Evolutionary conservation across 2,888 invertebrate genomes (phyloP), one percentile per base, ranked within the genome.

Genomic region (Dysmachus trigonus): DNA sequence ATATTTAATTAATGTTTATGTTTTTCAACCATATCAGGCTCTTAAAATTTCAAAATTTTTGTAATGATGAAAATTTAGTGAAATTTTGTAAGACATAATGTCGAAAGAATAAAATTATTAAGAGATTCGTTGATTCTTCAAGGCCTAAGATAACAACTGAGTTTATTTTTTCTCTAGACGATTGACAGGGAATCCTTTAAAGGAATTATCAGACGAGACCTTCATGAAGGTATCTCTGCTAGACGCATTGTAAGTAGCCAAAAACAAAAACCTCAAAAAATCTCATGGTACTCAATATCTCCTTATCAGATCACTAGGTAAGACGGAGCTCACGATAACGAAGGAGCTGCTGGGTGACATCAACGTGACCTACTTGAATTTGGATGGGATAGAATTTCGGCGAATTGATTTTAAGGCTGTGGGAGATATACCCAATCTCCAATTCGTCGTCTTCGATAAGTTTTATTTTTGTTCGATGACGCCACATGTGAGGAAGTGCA

Each of bases 401-500:
- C 53, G 62, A 13, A 93, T 94, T 10, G 92, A 94, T 81, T 92
- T 93, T 71, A 90, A 91, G 31, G 92, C 93, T 38, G 93, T 95
- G 86, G 90, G 92, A 47, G 88, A 89, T 2, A 91, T 94, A 86
- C 88, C 88, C 4, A 91, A 92, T 13, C 90, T 95, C 30, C 92
- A 93, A 86, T 93, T 93, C 86, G 92, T 95, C 90, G 93, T 94
- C 88, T 95, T 95, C 88, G 93, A 94, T 88, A 93, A 93, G 73
- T 95, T 95, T 89, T 93, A 93, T 88, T 95, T 94, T 89, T 95
- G 95, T 89, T 93, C 93, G 2, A 94, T 93, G 90, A 94, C 94
- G 0, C 94, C 94, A 0, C 91, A 92, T 62, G 94, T 94, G 6
- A 91, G 92, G 81, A 92, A 93, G 88, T 95, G 95, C 88, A 92